Base-by-base conservation (phyloP, 2,888 invertebrate genomes). In the Carpatolechia fugitivella region DNA sequence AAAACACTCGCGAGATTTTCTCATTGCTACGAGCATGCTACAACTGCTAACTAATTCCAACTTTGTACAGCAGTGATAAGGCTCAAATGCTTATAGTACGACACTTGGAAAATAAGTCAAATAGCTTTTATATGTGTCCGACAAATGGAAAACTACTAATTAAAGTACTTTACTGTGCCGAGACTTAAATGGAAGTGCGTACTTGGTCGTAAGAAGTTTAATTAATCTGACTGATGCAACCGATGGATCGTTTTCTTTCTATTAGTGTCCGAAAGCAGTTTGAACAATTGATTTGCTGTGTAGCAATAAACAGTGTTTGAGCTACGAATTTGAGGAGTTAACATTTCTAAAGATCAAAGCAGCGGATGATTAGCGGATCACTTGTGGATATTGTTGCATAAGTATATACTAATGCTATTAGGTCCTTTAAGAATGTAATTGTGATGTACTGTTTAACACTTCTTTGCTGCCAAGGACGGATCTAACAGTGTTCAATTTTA, bases 81-180 rank as follows among this genome's bases (percentile, higher is more conserved):
- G 80, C 65, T 72, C 63, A 75, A 62, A 77, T 76, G 66, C 57
- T 46, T 62, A 29, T 57, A 57, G 58, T 57, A 73, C 71, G 76
- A 79, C 76, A 76, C 60, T 69, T 65, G 65, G 73, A 66, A 76
- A 78, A 80, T 81, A 81, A 80, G 76, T 79, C 72, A 77, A 82
- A 82, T 82, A 74, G 78, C 82, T 84, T 85, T 82, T 84, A 82
- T 80, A 79, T 79, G 83, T 82, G 82, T 82, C 74, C 76, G 72
- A 77, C 76, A 85, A 84, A 85, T 85, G 80, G 85, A 84, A 85
- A 86, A 83, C 78, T 78, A 80, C 85, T 88, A 86, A 87, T 88
- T 88, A 85, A 85, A 84, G 78, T 80, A 82, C 78, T 83, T 80
- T 73, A 76, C 72, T 70, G 66, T 64, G 69, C 58, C 64, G 70